Base-by-base conservation (phyloP, 1,140 invertebrate genomes). In the Drosophila kepulauana region DNA sequence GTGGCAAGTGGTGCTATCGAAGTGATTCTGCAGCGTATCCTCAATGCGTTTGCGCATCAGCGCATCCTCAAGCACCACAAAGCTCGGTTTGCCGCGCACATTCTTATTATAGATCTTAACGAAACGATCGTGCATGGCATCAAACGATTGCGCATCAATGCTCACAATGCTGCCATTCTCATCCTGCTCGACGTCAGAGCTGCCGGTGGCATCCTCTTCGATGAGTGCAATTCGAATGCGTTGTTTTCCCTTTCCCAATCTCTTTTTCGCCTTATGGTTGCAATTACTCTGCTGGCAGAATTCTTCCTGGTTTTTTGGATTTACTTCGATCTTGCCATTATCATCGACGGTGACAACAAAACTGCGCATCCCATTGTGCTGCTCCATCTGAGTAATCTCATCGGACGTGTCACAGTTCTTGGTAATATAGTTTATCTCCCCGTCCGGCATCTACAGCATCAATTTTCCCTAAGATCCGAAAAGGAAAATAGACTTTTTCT, bases 11-110 rank as follows among this genome's bases (percentile, higher is more conserved):
- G 46, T 28, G 8, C 41, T 30, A 1, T 6, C n/a, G 11, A 28
- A 49, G 6, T 46, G 54, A 10, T 16, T 54, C 51, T 75, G 66
- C 1, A 75, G n/a, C 3, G 57, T 61, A 1, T 87, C 30, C 11
- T 63, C 61, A 7, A 75, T 49, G 0, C 71, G 59, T 13, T 64
- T 68, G 15, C 65, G 63, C 10, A 67, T 30, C n/a, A 57, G 25
- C 0, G 58, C 61, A 41, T 85, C 82, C 30, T 87, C 64, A 1
- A 87, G 56, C 1, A 86, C 67, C 11, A 87, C 56, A 67, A 87
- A 87, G 1, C 79, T 76, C 0, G 82, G 79, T 3, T 81, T 82
- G 35, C 54, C 67, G 0, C 15, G 30, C 11, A 72, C 8, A 7
- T 74, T 64, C 41, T 73, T 74, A 11, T 82, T 73, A 43, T 71